Percentiles rank a stretch among this genome's conserved stretches.
These are phyloP conservation scores for Lepidostoma basale DNA, from an alignment of 1,140 invertebrate genomes.

Conservation along the genomic window DNA sequence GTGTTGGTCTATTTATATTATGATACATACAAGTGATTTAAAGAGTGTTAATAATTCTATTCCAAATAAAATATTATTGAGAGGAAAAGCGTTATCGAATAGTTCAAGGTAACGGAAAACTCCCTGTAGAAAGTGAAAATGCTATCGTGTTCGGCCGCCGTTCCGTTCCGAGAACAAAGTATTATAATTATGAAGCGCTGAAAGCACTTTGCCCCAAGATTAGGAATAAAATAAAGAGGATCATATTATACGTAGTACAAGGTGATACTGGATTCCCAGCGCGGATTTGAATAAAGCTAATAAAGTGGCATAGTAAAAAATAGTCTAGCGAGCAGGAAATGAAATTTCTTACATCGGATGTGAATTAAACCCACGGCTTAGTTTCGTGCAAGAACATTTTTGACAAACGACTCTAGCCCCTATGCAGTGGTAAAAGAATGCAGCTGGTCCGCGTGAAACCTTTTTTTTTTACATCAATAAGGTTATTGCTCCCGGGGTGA, in stretches of 20 bases:
- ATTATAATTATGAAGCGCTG: neutral
- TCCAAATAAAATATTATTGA: neutral
- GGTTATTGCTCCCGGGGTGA: constrained; percentile 36
- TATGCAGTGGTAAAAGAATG: constrained; percentile 25
- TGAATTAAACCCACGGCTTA: constrained; percentile 32
- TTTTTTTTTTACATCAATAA: constrained; percentile 32
- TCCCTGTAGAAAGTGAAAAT: constrained; percentile 1
- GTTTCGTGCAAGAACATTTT: constrained; percentile 27
- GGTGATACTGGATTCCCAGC: too few relatives aligned
- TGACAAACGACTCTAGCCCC: constrained; percentile 25
- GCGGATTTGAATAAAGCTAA: too few relatives aligned
- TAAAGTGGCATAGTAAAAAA: neutral
- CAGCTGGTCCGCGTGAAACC: constrained; percentile 27
- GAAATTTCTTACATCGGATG: constrained; percentile 32
- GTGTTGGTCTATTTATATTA: too few relatives aligned
- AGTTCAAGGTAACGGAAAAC: constrained; percentile 9
- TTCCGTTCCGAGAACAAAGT: neutral
- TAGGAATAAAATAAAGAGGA: neutral
- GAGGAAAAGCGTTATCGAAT: neutral
- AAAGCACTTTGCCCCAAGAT: constrained; percentile 3
- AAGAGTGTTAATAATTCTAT: too few relatives aligned
- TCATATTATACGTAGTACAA: too few relatives aligned
- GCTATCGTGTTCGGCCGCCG: neutral
- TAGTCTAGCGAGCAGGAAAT: neutral
- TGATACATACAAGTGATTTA: too few relatives aligned